These are phyloP conservation scores for Acromyrmex charruanus DNA, from an alignment of 1,140 invertebrate genomes.

Conservation along the genomic window DNA sequence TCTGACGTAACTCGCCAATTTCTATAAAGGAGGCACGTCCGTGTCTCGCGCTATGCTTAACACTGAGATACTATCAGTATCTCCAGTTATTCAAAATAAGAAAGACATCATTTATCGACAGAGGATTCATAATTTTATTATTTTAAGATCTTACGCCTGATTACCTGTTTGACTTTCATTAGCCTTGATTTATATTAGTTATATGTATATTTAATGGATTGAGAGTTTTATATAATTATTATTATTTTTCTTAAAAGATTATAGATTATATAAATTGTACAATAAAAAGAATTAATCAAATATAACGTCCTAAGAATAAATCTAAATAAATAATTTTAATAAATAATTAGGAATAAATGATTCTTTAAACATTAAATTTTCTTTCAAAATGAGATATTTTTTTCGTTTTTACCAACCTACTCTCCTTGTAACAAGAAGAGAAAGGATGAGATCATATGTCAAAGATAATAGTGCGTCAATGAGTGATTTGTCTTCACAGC, in stretches of 20 bases:
- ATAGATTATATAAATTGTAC: not conserved
- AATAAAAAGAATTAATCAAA: not conserved
- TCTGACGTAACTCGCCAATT: too few species aligned
- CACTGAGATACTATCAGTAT: too few species aligned
- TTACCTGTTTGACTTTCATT: too few species aligned
- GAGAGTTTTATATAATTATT: too few species aligned
- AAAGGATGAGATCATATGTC: constrained; percentile 61
- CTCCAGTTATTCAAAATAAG: too few species aligned
- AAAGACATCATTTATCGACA: too few species aligned
- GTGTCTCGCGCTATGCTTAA: too few species aligned
- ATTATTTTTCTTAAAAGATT: not conserved
- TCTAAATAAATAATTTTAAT: not conserved
- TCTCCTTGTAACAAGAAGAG: constrained; percentile 53
- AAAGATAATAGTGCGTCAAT: constrained; percentile 69
- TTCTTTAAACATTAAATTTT: constrained; percentile 49
- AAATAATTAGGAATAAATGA: constrained; percentile 33
- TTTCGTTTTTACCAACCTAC: constrained; percentile 30
- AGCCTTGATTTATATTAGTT: too few species aligned
- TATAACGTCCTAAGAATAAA: not conserved
- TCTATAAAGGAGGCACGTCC: too few species aligned
- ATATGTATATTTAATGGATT: too few species aligned
- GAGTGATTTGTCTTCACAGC: constrained; percentile 62
- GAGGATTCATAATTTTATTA: too few species aligned
- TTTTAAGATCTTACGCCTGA: too few species aligned
- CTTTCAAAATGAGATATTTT: constrained; percentile 60